Conservation (phyloP, 2,888 invertebrate species). For the Pharmacophagus antenor region DNA sequence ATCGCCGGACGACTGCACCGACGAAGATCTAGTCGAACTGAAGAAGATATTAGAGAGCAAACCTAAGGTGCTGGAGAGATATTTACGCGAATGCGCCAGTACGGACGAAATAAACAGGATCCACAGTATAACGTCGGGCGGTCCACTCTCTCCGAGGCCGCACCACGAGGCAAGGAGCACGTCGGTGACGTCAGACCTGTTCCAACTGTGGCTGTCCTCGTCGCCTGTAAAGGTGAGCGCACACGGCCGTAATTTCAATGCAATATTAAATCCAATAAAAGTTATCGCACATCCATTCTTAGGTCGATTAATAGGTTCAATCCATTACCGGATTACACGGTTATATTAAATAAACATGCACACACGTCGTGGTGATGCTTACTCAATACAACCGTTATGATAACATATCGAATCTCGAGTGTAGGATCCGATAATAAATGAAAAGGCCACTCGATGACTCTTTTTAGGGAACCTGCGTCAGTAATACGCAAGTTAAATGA, state of each 20-base stretch:
- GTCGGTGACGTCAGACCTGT: conserved; percentile 91
- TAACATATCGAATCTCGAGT: conserved; percentile 29
- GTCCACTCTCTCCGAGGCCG: conserved; percentile 71
- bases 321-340: neutral
- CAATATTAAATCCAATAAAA: conserved; percentile 19
- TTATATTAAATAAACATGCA: neutral
- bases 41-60: conserved; percentile 74
- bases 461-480: conserved; percentile 11
- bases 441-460: conserved; percentile 30
- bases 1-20: conserved; percentile 63
- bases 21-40: conserved; percentile 67
- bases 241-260: conserved; percentile 34
- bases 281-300: no score
- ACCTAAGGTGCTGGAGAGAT: conserved; percentile 86
- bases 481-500: neutral
- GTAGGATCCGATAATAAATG: conserved; percentile 28
- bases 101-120: conserved; percentile 83
- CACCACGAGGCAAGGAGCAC: conserved; percentile 82
- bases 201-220: conserved; percentile 91
- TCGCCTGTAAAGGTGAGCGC: conserved; percentile 85
- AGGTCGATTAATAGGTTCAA: no score
- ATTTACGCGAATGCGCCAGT: conserved; percentile 88
- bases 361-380: neutral
- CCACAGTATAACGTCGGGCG: conserved; percentile 79
- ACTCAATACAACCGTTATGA: conserved; percentile 6